Base-by-base conservation (phyloP, 1,140 invertebrate species). In the Dysdera silvatica region DNA sequence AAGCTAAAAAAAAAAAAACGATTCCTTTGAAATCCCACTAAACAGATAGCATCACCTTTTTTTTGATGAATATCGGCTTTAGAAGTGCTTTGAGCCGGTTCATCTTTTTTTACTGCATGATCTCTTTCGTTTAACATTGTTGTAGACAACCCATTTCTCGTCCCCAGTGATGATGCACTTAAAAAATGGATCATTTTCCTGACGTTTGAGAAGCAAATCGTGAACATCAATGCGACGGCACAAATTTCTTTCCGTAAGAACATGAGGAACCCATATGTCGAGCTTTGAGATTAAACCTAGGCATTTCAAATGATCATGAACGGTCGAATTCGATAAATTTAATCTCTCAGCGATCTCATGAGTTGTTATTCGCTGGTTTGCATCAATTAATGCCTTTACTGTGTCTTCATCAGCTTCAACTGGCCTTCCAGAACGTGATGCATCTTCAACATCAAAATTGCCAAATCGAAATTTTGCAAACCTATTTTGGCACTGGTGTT, bases 311-410 rank as follows among this genome's bases (percentile, higher is more conserved):
- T 49, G 14, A 6, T 49, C 24, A 24, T 49, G n/a, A 49, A 49
- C 14, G 24, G 5, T 49, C n/a, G 47, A 49, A 49, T 49, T 49
- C 24, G 24, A 49, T 49, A 49, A 49, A 49, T 49, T 49, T 14
- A 49, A 49, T 49, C 47, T 28, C 47, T 49, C 24, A 49, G 20
- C 47, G 24, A 49, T 49, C 24, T 49, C 24, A 43, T 4, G 41
- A 45, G 8, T 45, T 45, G 18, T 24, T 24, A 49, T 23, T 23
- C 29, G 6, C 6, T 24, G 12, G 23, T 49, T 49, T 49, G 47
- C 47, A 49, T 26, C 47, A 49, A 49, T 49, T 18, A 49, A 49
- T 49, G 47, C 26, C n/a, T 31, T 51, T 4, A 3, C 33, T 8
- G 5, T 29, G 7, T 18, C 23, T 51, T 51, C 48, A 51, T 32